Evolutionary conservation across 2,888 invertebrate genomes (phyloP).

Genomic region (Gastracanthus pulcherrimus): DNA sequence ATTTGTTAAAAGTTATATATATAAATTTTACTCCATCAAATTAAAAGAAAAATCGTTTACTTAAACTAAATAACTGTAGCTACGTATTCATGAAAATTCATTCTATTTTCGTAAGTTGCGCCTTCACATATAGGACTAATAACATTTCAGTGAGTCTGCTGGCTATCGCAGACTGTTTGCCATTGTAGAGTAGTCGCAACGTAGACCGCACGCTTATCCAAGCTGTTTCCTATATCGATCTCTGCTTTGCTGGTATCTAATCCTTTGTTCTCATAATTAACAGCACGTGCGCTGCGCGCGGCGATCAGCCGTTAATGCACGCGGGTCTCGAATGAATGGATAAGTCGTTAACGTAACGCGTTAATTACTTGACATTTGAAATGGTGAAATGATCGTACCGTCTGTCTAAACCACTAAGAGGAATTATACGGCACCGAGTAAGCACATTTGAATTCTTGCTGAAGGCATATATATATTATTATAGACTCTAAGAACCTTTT

Average conservation of each 20-base stretch:
- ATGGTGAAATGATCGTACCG: slow-evolving; percentile 2
- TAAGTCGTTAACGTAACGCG: slow-evolving; percentile 42
- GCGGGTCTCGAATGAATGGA: slow-evolving; percentile 42
- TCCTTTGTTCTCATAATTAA: slow-evolving; percentile 65
- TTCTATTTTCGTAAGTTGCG: not conserved
- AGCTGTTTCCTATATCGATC: slow-evolving; percentile 58
- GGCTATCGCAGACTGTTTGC: slow-evolving; percentile 12
- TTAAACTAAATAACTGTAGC: no score
- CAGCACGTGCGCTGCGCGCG: slow-evolving; percentile 50
- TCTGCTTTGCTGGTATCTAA: slow-evolving; percentile 45
- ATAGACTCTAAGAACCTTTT: no score
- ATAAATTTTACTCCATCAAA: no score
- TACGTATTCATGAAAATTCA: not conserved
- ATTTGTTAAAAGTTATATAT: no score
- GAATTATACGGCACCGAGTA: not conserved
- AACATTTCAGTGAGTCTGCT: not conserved
- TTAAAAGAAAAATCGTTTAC: no score
- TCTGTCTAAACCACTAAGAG: not conserved
- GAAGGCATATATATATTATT: not conserved
- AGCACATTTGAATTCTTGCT: not conserved
- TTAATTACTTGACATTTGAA: slow-evolving; percentile 49
- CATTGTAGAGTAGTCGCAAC: slow-evolving; percentile 21
- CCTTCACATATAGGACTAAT: not conserved
- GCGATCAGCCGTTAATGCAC: slow-evolving; percentile 36
- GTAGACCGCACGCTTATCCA: slow-evolving; percentile 50